Percentiles rank a stretch among this genome's conserved stretches.
Conservation (phyloP, 2,797 vertebrate species). For the Tragelaphus eurycerus region DNA sequence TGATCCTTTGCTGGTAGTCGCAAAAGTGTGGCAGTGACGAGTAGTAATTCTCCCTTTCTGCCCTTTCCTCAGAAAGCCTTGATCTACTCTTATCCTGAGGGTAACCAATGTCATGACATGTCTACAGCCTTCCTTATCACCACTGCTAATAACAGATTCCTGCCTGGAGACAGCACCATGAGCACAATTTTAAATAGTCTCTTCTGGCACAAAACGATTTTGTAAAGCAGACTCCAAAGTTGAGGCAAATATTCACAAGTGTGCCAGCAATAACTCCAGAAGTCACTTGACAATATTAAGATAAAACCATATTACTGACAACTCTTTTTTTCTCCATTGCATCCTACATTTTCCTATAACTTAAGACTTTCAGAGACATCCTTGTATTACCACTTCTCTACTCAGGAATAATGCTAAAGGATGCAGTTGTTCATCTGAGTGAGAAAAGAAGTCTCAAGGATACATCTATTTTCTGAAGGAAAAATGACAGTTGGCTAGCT, state of each 20-base stretch:
- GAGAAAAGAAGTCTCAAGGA: background rate
- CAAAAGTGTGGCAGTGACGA: background rate
- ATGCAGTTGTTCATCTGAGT: background rate
- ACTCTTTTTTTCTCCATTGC: background rate
- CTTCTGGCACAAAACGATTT: constrained; percentile 47
- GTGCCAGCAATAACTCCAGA: background rate
- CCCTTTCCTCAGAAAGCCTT: constrained; percentile 40
- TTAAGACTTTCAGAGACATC: background rate
- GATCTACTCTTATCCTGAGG: constrained; percentile 57
- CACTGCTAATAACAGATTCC: constrained; percentile 41
- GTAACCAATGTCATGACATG: constrained; percentile 44
- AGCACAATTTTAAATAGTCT: constrained; percentile 53
- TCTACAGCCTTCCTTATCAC: constrained; percentile 42
- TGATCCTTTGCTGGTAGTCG: background rate
- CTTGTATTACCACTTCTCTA: background rate
- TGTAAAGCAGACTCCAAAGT: background rate
- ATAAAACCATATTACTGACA: constrained; percentile 43
- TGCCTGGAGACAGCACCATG: background rate
- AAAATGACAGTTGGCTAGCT: background rate
- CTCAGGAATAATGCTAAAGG: background rate
- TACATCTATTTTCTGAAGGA: background rate
- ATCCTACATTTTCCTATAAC: background rate
- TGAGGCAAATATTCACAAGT: constrained; percentile 45
- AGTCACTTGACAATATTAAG: constrained; percentile 2
- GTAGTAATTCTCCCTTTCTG: background rate